A percentile compares a stretch with the other conserved stretches of the same genome.
Conservation (phyloP, 2,888 invertebrate species). For the Thecocarcelia acutangulata region DNA sequence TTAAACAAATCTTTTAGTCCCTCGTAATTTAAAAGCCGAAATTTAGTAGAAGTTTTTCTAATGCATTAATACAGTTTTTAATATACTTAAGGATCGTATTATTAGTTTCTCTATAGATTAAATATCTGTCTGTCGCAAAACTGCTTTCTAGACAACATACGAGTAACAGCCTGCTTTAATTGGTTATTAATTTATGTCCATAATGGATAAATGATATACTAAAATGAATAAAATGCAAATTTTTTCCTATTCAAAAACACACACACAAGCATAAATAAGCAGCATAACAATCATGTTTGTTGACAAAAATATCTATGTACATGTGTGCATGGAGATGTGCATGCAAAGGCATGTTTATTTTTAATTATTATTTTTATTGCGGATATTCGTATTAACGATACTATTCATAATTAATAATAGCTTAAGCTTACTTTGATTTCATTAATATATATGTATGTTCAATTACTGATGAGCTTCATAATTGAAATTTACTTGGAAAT, state of each 20-base stretch:
- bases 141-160: too few species aligned
- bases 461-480: slow-evolving; percentile 17
- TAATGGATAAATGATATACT: slow-evolving; percentile 13
- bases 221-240: slow-evolving; percentile 25
- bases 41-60: too few species aligned
- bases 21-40: too few species aligned
- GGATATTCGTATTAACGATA: slow-evolving; percentile 4
- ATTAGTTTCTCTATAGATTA: too few species aligned
- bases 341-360: neutral
- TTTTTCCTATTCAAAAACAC: too few species aligned
- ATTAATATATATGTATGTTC: neutral
- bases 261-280: neutral
- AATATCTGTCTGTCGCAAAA: too few species aligned
- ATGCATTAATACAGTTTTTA: too few species aligned
- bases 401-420: neutral
- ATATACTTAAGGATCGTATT: too few species aligned
- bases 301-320: too few species aligned
- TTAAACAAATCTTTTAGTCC: too few species aligned
- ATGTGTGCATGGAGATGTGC: neutral
- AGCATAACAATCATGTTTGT: neutral
- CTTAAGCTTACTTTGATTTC: slow-evolving; percentile 3
- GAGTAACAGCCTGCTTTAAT: slow-evolving; percentile 25
- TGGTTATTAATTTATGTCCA: slow-evolving; percentile 21
- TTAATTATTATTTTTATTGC: slow-evolving; percentile 4
- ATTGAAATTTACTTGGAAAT: slow-evolving; percentile 27